These are phyloP conservation scores for Globodera rostochiensis DNA, from an alignment of 1,140 invertebrate species.

Conservation along the genomic window DNA sequence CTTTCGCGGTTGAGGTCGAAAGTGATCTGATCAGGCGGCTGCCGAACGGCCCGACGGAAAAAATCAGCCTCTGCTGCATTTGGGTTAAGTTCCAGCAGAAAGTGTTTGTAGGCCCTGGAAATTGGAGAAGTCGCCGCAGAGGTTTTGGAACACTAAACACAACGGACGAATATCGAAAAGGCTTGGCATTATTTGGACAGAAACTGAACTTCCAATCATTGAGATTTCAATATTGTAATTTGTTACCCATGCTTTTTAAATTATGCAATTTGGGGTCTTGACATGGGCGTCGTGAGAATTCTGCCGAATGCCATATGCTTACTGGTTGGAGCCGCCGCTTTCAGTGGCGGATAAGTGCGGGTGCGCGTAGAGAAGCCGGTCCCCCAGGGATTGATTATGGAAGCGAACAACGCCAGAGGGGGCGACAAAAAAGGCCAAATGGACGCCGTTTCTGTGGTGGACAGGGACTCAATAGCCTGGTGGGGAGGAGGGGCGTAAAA, in stretches of 20 bases:
- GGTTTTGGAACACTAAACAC: no score
- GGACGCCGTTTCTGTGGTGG: slow-evolving; percentile 51
- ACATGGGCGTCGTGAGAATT: no score
- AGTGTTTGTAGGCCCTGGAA: slow-evolving; percentile 55
- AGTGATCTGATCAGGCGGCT: slow-evolving; percentile 55
- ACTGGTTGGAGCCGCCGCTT: neutral
- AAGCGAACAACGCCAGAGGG: slow-evolving; percentile 64
- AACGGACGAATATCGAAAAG: no score
- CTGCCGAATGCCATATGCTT: no score
- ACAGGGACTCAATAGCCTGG: neutral
- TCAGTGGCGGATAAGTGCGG: slow-evolving; percentile 24
- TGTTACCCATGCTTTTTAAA: no score
- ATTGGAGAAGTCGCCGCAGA: neutral
- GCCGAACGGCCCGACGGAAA: slow-evolving; percentile 60
- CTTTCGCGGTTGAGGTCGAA: slow-evolving; percentile 60
- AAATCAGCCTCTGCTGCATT: slow-evolving; percentile 59
- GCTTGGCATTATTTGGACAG: no score
- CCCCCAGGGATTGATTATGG: slow-evolving; percentile 56
- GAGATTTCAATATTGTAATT: no score
- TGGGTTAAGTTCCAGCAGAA: slow-evolving; percentile 55
- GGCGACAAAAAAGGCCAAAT: slow-evolving; percentile 61
- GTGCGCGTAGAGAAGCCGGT: slow-evolving; percentile 53
- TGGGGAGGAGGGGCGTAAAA: neutral
- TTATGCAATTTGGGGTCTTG: no score
- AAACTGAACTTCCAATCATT: no score